phyloP scores from a whole-genome alignment of 1,140 invertebrate species.

The Drosophila lacteicornis region DNA sequence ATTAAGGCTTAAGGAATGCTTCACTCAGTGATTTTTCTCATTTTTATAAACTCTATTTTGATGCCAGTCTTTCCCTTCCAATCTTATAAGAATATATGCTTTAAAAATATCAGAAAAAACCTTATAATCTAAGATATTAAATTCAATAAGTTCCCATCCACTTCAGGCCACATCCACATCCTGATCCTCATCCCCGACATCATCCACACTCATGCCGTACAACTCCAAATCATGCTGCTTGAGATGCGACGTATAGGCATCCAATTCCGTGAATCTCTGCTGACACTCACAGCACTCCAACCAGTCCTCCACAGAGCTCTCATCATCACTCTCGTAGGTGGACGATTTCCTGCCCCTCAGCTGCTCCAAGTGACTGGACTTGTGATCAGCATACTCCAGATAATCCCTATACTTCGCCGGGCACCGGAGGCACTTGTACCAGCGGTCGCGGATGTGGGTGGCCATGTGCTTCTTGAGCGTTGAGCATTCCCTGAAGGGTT shows the following conservation, averaged over 20 bases:
- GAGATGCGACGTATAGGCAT: slow-evolving; percentile 72
- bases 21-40: neutral
- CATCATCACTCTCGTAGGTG: slow-evolving; percentile 59
- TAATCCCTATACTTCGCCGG: slow-evolving; percentile 72
- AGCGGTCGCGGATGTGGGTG: slow-evolving; percentile 75
- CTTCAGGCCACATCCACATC: slow-evolving; percentile 68
- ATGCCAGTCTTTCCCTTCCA: neutral
- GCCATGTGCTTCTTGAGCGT: slow-evolving; percentile 83
- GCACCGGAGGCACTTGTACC: slow-evolving; percentile 77
- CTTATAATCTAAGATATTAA: neutral
- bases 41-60: neutral
- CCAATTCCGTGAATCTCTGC: slow-evolving; percentile 70
- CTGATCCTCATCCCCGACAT: slow-evolving; percentile 61
- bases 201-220: slow-evolving; percentile 66
- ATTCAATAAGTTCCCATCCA: neutral
- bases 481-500: slow-evolving; percentile 80
- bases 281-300: slow-evolving; percentile 78
- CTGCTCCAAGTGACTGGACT: slow-evolving; percentile 46
- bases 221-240: slow-evolving; percentile 72
- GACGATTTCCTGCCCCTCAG: slow-evolving; percentile 11
- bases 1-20: neutral
- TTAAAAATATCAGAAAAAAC: neutral
- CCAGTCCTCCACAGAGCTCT: slow-evolving; percentile 69
- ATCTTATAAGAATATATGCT: no score
- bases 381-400: slow-evolving; percentile 72